These are phyloP conservation scores for Trypoxylon attenuatum DNA, from an alignment of 2,888 invertebrate species.

Conservation along the genomic window DNA sequence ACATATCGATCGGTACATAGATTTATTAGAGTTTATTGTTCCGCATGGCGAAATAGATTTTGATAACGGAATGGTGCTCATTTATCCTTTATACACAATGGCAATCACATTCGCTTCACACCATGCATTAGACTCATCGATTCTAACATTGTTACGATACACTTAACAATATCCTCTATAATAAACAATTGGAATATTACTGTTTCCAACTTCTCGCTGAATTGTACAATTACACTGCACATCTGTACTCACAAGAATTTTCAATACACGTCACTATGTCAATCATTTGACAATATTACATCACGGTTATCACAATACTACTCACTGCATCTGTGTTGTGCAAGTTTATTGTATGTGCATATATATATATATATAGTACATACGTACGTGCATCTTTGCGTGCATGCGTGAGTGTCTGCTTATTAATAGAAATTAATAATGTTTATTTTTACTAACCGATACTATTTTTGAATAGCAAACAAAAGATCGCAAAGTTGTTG, in stretches of 20 bases:
- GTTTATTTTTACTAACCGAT: not conserved
- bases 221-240: too few species aligned
- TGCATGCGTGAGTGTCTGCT: constrained; percentile 34
- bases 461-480: too few species aligned
- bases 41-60: constrained; percentile 47
- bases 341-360: too few species aligned
- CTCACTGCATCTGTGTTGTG: too few species aligned
- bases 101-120: constrained; percentile 35
- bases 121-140: constrained; percentile 38
- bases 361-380: constrained; percentile 16
- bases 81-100: constrained; percentile 41
- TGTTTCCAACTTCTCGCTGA: too few species aligned
- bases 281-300: too few species aligned
- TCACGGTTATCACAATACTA: too few species aligned
- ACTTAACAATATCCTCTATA: too few species aligned
- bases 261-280: too few species aligned
- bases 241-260: too few species aligned
- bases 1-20: constrained; percentile 60
- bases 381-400: constrained; percentile 27
- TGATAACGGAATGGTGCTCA: constrained; percentile 40
- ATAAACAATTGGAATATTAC: constrained; percentile 41
- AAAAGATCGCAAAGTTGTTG: constrained; percentile 16
- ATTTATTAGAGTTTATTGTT: constrained; percentile 44
- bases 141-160: constrained; percentile 29
- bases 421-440: constrained; percentile 10